phyloP scores from a whole-genome alignment of 2,797 vertebrate species.

The Coregonus ussuriensis region DNA sequence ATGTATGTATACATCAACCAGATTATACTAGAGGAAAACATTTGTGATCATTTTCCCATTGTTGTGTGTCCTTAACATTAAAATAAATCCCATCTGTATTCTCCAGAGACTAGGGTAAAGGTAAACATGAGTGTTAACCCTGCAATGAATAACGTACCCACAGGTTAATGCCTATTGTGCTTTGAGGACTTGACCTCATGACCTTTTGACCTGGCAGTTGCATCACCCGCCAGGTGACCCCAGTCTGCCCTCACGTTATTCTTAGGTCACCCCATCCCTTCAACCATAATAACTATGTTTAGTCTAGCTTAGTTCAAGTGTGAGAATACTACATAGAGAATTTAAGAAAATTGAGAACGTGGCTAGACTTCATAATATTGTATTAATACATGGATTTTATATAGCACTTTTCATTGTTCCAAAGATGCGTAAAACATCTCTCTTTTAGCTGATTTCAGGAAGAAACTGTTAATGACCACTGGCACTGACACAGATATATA shows the following conservation, averaged over 20 bases:
- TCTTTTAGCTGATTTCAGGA: background rate
- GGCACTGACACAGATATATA: background rate
- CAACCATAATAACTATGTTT: background rate
- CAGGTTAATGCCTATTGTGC: background rate
- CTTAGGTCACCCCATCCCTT: background rate
- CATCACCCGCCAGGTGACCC: background rate
- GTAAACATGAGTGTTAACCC: background rate
- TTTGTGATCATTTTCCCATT: background rate
- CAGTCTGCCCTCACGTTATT: background rate
- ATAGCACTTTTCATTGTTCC: background rate
- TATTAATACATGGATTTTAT: background rate
- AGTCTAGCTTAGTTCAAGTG: background rate
- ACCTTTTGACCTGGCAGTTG: background rate
- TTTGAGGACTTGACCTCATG: slow-evolving; percentile 6
- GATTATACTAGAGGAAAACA: background rate
- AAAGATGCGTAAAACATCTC: background rate
- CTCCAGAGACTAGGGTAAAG: background rate
- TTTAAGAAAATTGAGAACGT: background rate
- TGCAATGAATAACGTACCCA: slow-evolving; percentile 7
- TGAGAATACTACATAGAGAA: background rate
- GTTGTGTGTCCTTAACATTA: background rate
- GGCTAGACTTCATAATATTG: background rate
- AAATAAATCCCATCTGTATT: background rate
- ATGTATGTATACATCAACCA: background rate
- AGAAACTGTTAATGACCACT: no score